A percentile compares a stretch with the other conserved stretches of the same genome.
phyloP scores from a whole-genome alignment of 2,113 vertebrate genomes.

The Syrmaticus mikado region DNA sequence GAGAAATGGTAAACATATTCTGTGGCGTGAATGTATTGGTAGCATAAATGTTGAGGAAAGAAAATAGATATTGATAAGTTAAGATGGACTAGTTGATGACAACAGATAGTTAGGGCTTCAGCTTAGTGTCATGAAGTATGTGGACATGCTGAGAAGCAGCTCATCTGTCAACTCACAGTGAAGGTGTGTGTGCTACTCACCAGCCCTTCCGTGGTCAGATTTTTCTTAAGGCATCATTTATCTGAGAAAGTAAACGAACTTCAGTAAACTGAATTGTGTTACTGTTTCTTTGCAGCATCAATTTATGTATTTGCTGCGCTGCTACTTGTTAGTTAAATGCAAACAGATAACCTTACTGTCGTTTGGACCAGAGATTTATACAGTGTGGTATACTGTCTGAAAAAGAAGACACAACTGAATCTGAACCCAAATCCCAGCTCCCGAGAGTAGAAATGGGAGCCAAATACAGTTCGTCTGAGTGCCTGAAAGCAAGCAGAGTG shows the following conservation, averaged over 20 bases:
- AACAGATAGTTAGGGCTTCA: not conserved
- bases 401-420: not conserved
- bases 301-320: not conserved
- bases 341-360: not conserved
- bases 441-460: not conserved
- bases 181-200: accelerated
- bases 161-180: not conserved
- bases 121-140: not conserved
- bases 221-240: not conserved
- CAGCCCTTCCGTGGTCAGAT: not conserved
- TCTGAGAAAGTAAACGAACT: not conserved
- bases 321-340: not conserved
- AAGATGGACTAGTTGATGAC: not conserved
- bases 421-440: not conserved
- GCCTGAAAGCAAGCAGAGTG: not conserved
- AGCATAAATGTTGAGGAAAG: not conserved
- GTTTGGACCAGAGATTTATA: not conserved
- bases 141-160: not conserved
- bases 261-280: not conserved
- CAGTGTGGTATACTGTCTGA: not conserved
- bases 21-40: not conserved
- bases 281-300: not conserved
- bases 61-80: not conserved
- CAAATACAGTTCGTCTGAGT: not conserved
- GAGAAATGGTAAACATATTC: not conserved